Evolutionary conservation across 2,888 invertebrate genomes (phyloP).

Genomic region (Onchidella celtica): DNA sequence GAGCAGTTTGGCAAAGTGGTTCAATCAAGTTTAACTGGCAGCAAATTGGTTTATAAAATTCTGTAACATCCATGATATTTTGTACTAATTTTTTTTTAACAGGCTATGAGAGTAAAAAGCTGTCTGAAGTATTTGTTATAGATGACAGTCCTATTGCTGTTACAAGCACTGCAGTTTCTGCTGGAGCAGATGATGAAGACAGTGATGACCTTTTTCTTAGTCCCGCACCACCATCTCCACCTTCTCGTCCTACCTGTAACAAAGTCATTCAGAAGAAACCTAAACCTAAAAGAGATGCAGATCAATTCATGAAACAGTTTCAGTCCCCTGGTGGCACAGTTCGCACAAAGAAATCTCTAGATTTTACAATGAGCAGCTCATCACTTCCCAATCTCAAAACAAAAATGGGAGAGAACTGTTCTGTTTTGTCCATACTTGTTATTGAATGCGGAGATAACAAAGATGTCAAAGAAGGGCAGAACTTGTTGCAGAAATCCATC

Average conservation of each 20-base stretch:
- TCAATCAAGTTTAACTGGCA: too few relatives aligned
- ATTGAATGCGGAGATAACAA: too few relatives aligned
- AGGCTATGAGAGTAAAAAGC: background rate
- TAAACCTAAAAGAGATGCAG: background rate
- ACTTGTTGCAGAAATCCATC: too few relatives aligned
- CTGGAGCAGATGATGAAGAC: slow-evolving; percentile 50
- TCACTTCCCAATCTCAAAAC: too few relatives aligned
- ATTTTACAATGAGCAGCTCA: slow-evolving; percentile 11
- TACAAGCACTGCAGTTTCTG: background rate
- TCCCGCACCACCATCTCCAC: slow-evolving; percentile 61
- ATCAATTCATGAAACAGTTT: slow-evolving; percentile 36
- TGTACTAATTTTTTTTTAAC: slow-evolving; percentile 12
- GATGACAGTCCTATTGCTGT: slow-evolving; percentile 2
- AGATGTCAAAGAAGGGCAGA: too few relatives aligned
- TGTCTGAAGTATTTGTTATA: background rate
- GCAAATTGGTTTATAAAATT: too few relatives aligned
- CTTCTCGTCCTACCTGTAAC: slow-evolving; percentile 25
- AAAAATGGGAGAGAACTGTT: too few relatives aligned
- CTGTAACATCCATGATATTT: too few relatives aligned
- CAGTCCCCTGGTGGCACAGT: slow-evolving; percentile 42
- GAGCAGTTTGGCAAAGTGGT: too few relatives aligned
- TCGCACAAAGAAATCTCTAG: slow-evolving; percentile 36
- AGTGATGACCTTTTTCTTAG: slow-evolving; percentile 62
- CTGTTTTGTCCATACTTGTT: too few relatives aligned
- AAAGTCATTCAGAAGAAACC: slow-evolving; percentile 16